phyloP scores from a whole-genome alignment of 2,888 invertebrate genomes.

The Ornithoptera alexandrae region DNA sequence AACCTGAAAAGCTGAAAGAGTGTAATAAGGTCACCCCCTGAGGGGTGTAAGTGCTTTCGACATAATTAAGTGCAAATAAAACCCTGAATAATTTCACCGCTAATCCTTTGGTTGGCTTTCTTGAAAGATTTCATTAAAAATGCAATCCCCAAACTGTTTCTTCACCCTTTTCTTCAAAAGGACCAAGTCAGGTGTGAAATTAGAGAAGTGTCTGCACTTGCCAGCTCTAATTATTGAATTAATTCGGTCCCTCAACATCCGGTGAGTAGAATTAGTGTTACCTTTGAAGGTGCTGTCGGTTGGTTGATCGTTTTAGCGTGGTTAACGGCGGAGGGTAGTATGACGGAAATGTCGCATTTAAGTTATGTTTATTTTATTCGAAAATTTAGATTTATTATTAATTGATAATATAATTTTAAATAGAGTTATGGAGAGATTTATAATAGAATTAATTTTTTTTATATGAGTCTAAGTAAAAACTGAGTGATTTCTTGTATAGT shows the following conservation, averaged over 20 bases:
- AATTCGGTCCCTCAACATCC: constrained; percentile 41
- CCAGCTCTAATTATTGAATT: constrained; percentile 49
- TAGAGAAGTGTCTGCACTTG: constrained; percentile 48
- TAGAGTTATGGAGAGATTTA: too few relatives aligned
- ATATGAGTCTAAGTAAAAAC: too few relatives aligned
- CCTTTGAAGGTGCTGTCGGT: constrained; percentile 45
- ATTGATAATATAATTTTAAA: too few relatives aligned
- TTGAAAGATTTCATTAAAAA: constrained; percentile 47
- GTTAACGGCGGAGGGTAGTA: constrained; percentile 15
- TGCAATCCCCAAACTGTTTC: constrained; percentile 44
- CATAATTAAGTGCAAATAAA: constrained; percentile 27
- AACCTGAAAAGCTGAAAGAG: constrained; percentile 1
- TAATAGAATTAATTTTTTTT: too few relatives aligned
- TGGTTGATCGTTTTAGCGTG: constrained; percentile 37
- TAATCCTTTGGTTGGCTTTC: constrained; percentile 33
- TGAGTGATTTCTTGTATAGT: too few relatives aligned
- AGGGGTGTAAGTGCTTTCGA: constrained; percentile 1
- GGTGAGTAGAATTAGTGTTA: constrained; percentile 40
- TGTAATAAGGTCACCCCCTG: constrained; percentile 8
- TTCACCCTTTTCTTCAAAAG: constrained; percentile 43
- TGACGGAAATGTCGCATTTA: neutral
- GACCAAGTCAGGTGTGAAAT: constrained; percentile 52
- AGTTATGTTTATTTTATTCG: too few relatives aligned
- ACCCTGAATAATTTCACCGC: constrained; percentile 25
- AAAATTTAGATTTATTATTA: too few relatives aligned